Percentiles rank a stretch among this genome's conserved stretches.
Conservation (phyloP, 1,140 invertebrate genomes). For the Andrena cerasifolii region DNA sequence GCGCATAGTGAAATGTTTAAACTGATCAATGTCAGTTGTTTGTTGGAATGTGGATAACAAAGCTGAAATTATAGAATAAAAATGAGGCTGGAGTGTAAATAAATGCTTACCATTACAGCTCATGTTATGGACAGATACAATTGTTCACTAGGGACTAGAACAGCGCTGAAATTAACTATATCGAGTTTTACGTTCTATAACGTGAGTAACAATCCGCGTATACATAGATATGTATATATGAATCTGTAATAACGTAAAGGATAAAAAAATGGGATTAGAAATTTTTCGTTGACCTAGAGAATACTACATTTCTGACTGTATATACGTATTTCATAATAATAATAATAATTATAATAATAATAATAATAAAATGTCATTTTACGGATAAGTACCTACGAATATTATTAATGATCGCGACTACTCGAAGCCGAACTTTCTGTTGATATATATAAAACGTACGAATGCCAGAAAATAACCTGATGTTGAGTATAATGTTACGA, state of each 20-base stretch:
- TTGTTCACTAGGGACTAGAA: conserved; percentile 22
- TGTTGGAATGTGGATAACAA: conserved; percentile 27
- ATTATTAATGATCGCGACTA: conserved; percentile 26
- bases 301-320: conserved; percentile 39
- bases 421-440: conserved; percentile 1
- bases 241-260: conserved; percentile 26
- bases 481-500: conserved; percentile 16
- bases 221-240: conserved; percentile 42
- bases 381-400: conserved; percentile 27
- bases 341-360: conserved; percentile 38
- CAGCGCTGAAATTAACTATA: conserved; percentile 30
- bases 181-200: conserved; percentile 52
- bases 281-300: conserved; percentile 34
- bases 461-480: conserved; percentile 9
- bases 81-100: conserved; percentile 66
- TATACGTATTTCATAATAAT: conserved; percentile 39
- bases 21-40: conserved; percentile 17
- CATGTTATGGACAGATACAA: conserved; percentile 48
- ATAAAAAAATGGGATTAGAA: conserved; percentile 19
- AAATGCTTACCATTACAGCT: conserved; percentile 62
- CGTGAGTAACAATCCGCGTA: conserved; percentile 36
- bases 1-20: conserved; percentile 17
- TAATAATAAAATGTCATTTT: conserved; percentile 30
- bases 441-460: neutral
- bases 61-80: conserved; percentile 38